These are phyloP conservation scores for Apodemus agrarius DNA, from an alignment of 2,797 vertebrate genomes.

Conservation along the genomic window DNA sequence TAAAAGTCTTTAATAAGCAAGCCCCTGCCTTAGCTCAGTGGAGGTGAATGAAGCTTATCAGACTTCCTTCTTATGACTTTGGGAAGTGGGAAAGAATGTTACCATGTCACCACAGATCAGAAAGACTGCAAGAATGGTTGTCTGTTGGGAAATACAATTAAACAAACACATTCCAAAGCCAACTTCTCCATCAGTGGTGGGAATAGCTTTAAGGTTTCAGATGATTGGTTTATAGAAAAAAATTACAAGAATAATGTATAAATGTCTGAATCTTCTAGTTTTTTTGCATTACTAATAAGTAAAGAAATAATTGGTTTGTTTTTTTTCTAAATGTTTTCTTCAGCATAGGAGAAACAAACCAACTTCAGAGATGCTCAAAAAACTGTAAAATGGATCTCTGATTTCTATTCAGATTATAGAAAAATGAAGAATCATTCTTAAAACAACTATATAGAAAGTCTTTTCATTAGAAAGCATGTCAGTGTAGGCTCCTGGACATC, in stretches of 20 bases:
- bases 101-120: constrained; percentile 3
- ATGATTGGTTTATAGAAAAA: constrained; percentile 16
- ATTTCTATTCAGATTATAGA: neutral
- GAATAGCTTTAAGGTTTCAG: constrained; percentile 15
- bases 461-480: constrained; percentile 1
- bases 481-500: constrained; percentile 16
- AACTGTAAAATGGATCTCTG: neutral
- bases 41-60: neutral
- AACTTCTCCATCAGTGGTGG: neutral
- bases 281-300: neutral
- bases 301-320: constrained; percentile 36
- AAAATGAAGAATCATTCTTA: neutral
- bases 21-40: neutral
- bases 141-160: constrained; percentile 47
- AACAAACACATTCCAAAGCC: constrained; percentile 23
- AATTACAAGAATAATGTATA: constrained; percentile 1
- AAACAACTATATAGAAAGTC: neutral
- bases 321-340: constrained; percentile 23
- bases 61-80: neutral
- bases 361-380: constrained; percentile 33
- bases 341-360: neutral
- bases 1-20: constrained; percentile 32
- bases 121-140: constrained; percentile 20
- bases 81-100: constrained; percentile 14
- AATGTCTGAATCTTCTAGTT: neutral